Conservation (phyloP, 2,797 vertebrate genomes). For the Saguinus oedipus region DNA sequence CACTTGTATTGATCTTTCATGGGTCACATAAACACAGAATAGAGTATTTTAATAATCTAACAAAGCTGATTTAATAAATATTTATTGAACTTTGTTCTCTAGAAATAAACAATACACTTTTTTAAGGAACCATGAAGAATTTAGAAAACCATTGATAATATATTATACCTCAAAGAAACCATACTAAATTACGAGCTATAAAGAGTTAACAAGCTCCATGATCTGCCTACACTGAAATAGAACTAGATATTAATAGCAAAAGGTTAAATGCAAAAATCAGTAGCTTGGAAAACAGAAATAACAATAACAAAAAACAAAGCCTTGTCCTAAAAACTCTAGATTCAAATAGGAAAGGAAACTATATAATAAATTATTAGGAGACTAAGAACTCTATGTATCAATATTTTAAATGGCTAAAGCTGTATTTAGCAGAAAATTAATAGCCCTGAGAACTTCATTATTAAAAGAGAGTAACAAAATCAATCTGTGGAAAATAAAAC, state of each 20-base stretch:
- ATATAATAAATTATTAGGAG: not conserved
- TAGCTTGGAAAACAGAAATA: conserved; percentile 21
- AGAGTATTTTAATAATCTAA: conserved; percentile 56
- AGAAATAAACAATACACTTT: conserved; percentile 19
- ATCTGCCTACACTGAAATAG: conserved; percentile 47
- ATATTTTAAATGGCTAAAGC: conserved; percentile 31
- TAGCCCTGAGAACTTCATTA: not conserved
- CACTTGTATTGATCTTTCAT: conserved; percentile 58
- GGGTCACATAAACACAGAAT: conserved; percentile 59
- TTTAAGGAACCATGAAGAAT: conserved; percentile 44
- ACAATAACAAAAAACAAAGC: not conserved
- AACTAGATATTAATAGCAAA: conserved; percentile 44
- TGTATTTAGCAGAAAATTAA: conserved; percentile 32
- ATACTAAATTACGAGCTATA: conserved; percentile 33
- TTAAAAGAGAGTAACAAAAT: not conserved
- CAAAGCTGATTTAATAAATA: conserved; percentile 64
- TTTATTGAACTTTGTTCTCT: conserved; percentile 56
- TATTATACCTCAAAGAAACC: not conserved
- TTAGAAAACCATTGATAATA: conserved; percentile 33
- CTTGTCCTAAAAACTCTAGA: not conserved
- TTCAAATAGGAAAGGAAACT: not conserved
- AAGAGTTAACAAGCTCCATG: not conserved
- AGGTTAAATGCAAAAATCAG: not conserved
- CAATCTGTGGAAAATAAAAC: not conserved
- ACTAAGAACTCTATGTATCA: not conserved